Percentiles rank a stretch among this genome's conserved stretches.
These are phyloP conservation scores for Myrmophylax atrothorax DNA, from an alignment of 2,113 vertebrate species.

Conservation along the genomic window DNA sequence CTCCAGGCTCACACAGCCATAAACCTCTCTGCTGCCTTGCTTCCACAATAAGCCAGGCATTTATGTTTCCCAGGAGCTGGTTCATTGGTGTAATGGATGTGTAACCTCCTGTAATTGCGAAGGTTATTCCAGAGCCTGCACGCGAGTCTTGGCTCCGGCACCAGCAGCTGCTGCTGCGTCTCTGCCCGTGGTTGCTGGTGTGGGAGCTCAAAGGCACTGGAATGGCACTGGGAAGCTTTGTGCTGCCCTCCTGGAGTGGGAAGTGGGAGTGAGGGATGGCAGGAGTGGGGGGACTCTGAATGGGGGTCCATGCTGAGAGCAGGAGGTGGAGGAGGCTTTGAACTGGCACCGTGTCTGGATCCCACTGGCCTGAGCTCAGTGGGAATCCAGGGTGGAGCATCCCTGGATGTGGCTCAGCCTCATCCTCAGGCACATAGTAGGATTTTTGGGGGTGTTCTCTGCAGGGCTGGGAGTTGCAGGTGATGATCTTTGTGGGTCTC, in stretches of 20 bases:
- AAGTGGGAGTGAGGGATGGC: accelerated
- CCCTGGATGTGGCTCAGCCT: not conserved
- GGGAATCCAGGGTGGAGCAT: not conserved
- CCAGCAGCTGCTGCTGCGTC: not conserved
- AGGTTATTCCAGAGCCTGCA: not conserved
- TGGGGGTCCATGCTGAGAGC: not conserved
- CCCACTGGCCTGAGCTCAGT: not conserved
- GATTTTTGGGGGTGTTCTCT: not conserved
- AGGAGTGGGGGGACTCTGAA: not conserved
- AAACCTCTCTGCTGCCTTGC: not conserved
- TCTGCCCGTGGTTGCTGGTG: not conserved
- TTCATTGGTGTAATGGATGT: not conserved
- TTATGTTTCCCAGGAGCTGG: constrained; percentile 13
- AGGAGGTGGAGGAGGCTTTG: not conserved
- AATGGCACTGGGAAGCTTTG: not conserved
- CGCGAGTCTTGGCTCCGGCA: not conserved
- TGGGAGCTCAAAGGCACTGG: not conserved
- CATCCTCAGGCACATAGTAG: not conserved
- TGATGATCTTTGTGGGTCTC: accelerated
- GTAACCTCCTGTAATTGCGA: not conserved
- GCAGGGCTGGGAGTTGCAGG: accelerated
- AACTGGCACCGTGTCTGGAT: accelerated
- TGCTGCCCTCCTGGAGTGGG: not conserved
- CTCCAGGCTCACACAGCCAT: not conserved
- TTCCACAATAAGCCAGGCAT: not conserved